Conservation (phyloP, 1,140 invertebrate genomes). For the Anagrus nilaparvatae region DNA sequence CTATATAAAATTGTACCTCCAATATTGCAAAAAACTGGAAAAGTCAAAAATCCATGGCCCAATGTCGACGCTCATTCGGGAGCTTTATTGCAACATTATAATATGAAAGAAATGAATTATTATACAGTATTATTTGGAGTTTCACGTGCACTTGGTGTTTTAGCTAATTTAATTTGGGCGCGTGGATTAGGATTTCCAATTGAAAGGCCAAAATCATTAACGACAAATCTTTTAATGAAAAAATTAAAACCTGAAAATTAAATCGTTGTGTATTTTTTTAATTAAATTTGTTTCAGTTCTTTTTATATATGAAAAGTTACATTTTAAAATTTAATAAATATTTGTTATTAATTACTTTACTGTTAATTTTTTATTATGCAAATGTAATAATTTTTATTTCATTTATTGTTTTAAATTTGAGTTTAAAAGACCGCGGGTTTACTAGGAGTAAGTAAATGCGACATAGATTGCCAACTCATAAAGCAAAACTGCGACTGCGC, state of each 20-base stretch:
- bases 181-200: constrained; percentile 89
- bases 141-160: constrained; percentile 83
- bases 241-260: constrained; percentile 37
- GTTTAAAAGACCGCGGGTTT: too few relatives aligned
- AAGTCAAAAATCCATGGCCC: constrained; percentile 98
- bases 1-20: constrained; percentile 93
- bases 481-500: too few relatives aligned
- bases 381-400: too few relatives aligned
- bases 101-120: constrained; percentile 96
- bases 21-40: constrained; percentile 85
- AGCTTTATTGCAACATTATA: constrained; percentile 88
- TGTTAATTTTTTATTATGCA: too few relatives aligned
- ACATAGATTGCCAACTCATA: too few relatives aligned
- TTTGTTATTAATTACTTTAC: too few relatives aligned
- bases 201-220: constrained; percentile 93
- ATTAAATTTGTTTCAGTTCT: too few relatives aligned
- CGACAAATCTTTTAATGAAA: constrained; percentile 77
- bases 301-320: too few relatives aligned
- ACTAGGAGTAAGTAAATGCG: too few relatives aligned
- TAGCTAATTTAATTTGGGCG: constrained; percentile 90
- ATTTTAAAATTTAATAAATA: too few relatives aligned
- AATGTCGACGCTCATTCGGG: constrained; percentile 98
- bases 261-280: too few relatives aligned
- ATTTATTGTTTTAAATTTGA: too few relatives aligned
- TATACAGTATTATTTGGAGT: constrained; percentile 97